Evolutionary conservation across 2,113 vertebrate species (phyloP).

Genomic region (Furnarius figulus): DNA sequence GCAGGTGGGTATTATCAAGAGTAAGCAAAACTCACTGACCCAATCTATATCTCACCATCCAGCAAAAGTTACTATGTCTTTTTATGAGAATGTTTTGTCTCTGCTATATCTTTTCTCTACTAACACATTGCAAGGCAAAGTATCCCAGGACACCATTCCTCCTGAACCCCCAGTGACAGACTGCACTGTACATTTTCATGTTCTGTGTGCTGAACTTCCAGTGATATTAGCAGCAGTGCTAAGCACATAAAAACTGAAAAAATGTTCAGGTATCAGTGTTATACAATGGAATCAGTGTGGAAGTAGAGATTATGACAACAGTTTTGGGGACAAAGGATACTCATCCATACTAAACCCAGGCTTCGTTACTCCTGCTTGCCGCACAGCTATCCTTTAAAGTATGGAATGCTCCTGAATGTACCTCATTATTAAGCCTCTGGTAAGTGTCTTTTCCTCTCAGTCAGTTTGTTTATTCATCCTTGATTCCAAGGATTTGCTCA

Average conservation of each 20-base stretch:
- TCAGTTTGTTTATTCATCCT: constrained; percentile 61
- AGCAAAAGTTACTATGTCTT: not conserved
- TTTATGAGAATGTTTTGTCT: not conserved
- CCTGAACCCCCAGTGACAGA: not conserved
- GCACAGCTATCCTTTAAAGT: constrained; percentile 8
- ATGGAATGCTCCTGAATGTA: constrained; percentile 11
- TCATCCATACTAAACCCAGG: not conserved
- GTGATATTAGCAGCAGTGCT: not conserved
- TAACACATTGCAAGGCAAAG: not conserved
- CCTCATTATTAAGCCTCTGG: constrained; percentile 54
- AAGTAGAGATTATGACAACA: not conserved
- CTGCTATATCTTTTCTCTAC: not conserved
- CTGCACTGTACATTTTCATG: not conserved
- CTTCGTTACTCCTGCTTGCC: not conserved
- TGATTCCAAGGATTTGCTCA: constrained; percentile 62
- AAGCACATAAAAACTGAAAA: not conserved
- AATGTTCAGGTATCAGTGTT: not conserved
- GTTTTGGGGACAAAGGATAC: not conserved
- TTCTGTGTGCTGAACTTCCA: not conserved
- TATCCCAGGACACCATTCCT: not conserved
- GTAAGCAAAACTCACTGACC: not conserved
- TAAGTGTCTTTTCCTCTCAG: constrained; percentile 51
- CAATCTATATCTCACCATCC: not conserved
- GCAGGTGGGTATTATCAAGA: not conserved
- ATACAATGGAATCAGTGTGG: not conserved